A percentile compares a stretch with the other conserved stretches of the same genome.
phyloP scores from a whole-genome alignment of 1,140 invertebrate genomes.

The Streblospio benedicti region DNA sequence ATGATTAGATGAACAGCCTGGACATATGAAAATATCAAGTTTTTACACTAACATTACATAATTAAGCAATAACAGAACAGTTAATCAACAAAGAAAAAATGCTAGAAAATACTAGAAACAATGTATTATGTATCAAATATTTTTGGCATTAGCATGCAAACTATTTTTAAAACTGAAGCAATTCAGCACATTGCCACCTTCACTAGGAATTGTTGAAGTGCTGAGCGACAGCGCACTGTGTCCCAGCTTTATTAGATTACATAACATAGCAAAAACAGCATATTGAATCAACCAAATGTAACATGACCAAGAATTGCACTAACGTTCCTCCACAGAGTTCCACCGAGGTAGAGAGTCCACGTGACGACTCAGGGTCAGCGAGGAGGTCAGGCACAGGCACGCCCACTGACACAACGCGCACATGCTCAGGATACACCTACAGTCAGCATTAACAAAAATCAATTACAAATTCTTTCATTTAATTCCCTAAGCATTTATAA shows the following conservation, averaged over 20 bases:
- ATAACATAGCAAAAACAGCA: no score
- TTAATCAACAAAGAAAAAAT: background rate
- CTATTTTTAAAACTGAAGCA: background rate
- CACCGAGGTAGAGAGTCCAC: background rate
- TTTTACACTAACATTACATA: background rate
- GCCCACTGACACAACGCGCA: background rate
- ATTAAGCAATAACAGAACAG: background rate
- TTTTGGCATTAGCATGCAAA: background rate
- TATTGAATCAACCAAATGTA: background rate
- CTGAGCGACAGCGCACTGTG: background rate
- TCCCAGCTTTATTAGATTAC: no score
- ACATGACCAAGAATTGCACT: background rate
- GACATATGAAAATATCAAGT: background rate
- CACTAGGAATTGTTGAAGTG: background rate
- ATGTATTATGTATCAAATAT: no score
- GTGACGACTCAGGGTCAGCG: background rate
- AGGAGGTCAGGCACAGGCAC: background rate
- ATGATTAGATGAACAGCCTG: no score
- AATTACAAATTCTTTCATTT: no score
- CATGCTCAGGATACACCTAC: background rate
- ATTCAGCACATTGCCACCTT: background rate
- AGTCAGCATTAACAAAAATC: no score
- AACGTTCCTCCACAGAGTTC: slow-evolving; percentile 11
- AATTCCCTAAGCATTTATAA: no score
- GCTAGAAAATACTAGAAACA: background rate